These are phyloP conservation scores for Autographa pulchrina DNA, from an alignment of 2,888 invertebrate species.

Conservation along the genomic window DNA sequence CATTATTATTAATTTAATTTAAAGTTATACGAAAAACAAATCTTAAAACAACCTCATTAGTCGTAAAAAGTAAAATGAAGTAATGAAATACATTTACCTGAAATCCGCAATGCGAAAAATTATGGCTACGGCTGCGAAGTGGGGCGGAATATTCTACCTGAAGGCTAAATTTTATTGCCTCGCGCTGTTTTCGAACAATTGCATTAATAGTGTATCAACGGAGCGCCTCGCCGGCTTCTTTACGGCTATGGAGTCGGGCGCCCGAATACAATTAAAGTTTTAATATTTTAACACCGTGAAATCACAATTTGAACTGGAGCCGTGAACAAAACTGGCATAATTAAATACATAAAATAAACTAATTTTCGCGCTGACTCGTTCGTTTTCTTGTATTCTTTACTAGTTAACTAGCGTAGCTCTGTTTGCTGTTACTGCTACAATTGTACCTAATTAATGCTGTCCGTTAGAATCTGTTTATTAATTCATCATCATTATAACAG, in stretches of 20 bases:
- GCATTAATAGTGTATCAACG: slow-evolving; percentile 88
- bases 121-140: slow-evolving; percentile 82
- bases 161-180: slow-evolving; percentile 86
- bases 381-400: slow-evolving; percentile 26
- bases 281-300: slow-evolving; percentile 82
- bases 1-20: background rate
- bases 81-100: slow-evolving; percentile 71
- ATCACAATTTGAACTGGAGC: slow-evolving; percentile 73
- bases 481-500: background rate
- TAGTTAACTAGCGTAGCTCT: slow-evolving; percentile 19
- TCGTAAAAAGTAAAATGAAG: slow-evolving; percentile 66
- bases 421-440: background rate
- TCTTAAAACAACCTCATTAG: slow-evolving; percentile 63
- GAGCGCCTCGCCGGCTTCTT: slow-evolving; percentile 81
- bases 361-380: slow-evolving; percentile 50
- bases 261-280: slow-evolving; percentile 84
- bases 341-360: slow-evolving; percentile 70
- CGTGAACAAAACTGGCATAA: slow-evolving; percentile 64
- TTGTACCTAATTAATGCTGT: background rate
- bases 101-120: slow-evolving; percentile 89
- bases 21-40: background rate
- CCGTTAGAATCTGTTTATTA: background rate
- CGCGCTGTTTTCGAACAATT: slow-evolving; percentile 87
- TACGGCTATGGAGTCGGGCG: slow-evolving; percentile 78
- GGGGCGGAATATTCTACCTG: slow-evolving; percentile 84